Conservation (phyloP, 2,113 vertebrate genomes). For the Megaceryle maxima region DNA sequence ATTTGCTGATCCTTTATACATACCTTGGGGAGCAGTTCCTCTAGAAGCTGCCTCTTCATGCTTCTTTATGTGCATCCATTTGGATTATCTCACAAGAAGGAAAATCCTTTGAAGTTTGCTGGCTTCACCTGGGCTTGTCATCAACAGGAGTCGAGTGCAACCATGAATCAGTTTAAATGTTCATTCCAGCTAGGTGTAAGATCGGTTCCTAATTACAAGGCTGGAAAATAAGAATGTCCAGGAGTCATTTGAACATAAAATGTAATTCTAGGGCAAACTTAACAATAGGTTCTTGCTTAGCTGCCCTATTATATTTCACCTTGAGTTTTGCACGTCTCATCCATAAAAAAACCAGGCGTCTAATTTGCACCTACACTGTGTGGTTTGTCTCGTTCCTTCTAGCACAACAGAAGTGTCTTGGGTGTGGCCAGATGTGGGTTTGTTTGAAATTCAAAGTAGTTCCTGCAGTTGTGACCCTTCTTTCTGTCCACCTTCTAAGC, state of each 20-base stretch:
- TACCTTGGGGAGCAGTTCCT: background rate
- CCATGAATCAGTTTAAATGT: background rate
- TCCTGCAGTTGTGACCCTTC: background rate
- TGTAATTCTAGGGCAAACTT: background rate
- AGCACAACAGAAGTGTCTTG: background rate
- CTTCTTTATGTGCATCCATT: background rate
- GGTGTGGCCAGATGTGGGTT: background rate
- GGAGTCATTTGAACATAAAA: constrained; percentile 15
- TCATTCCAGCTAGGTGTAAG: background rate
- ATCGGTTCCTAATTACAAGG: constrained; percentile 7
- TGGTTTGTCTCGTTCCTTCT: background rate
- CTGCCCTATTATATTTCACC: background rate
- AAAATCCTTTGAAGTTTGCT: background rate
- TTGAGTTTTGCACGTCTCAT: constrained; percentile 1
- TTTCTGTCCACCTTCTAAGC: background rate
- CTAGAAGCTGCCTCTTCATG: background rate
- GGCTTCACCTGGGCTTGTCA: background rate
- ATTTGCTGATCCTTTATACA: background rate
- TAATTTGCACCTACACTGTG: background rate
- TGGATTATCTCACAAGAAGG: background rate
- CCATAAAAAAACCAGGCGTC: background rate
- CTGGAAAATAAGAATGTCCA: background rate
- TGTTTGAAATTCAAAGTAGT: background rate
- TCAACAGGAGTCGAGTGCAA: background rate
- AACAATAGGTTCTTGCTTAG: background rate